A percentile compares a stretch with the other conserved stretches of the same genome.
Conservation (phyloP, 2,797 vertebrate species). For the Silurus aristotelis region DNA sequence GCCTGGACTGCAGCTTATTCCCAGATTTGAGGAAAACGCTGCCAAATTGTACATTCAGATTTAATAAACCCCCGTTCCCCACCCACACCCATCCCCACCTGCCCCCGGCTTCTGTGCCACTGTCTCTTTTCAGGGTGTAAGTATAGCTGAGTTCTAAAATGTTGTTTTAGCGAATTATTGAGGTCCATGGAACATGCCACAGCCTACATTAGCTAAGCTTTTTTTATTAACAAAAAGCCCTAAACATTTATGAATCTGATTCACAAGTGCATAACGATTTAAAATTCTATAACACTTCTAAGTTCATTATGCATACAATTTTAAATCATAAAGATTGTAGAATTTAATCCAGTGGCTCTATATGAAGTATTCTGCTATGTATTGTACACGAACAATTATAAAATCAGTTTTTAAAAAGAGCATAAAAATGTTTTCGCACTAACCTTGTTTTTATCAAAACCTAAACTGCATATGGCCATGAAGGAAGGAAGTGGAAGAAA, state of each 20-base stretch:
- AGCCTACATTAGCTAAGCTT: background rate
- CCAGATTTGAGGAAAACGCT: conserved; percentile 42
- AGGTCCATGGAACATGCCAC: background rate
- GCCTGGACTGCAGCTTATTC: conserved; percentile 46
- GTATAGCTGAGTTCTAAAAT: background rate
- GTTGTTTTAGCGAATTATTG: background rate
- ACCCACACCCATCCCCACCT: no score
- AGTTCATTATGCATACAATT: background rate
- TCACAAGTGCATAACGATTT: background rate
- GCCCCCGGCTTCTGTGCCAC: conserved; percentile 9
- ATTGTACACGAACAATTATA: background rate
- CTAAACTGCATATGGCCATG: background rate
- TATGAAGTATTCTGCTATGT: background rate
- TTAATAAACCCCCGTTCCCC: conserved; percentile 1
- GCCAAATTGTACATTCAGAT: conserved; percentile 22
- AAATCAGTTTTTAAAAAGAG: background rate
- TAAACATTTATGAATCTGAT: background rate
- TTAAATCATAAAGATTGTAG: background rate
- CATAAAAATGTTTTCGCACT: background rate
- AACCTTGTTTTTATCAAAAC: background rate
- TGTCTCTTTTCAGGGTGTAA: background rate
- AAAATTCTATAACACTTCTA: background rate
- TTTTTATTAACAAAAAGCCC: background rate
- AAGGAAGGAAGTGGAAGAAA: conserved; percentile 26
- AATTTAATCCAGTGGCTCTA: background rate